Conservation (phyloP, 2,888 invertebrate species). For the Andrena marginata region DNA sequence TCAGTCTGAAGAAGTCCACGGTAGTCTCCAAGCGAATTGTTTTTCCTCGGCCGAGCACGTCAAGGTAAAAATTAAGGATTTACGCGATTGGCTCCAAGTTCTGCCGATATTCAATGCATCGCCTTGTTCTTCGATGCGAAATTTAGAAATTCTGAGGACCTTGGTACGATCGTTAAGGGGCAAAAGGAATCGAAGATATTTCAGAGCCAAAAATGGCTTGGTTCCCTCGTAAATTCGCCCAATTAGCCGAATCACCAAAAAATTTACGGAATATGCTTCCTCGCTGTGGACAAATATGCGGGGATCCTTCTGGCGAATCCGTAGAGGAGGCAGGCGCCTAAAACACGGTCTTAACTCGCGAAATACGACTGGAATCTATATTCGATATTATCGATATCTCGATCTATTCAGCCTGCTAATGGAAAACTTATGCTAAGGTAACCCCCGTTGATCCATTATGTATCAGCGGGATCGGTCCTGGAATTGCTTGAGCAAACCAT, state of each 20-base stretch:
- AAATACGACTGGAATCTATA: constrained; percentile 78
- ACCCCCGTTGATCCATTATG: constrained; percentile 74
- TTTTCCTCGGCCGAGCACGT: constrained; percentile 17
- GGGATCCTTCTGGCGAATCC: constrained; percentile 20
- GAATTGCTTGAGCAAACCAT: constrained; percentile 55
- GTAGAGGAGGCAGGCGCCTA: constrained; percentile 48
- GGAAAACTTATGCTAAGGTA: constrained; percentile 81
- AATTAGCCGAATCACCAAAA: constrained; percentile 80
- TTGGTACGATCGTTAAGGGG: constrained; percentile 25
- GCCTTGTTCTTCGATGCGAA: constrained; percentile 25
- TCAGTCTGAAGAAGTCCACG: neutral
- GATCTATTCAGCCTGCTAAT: constrained; percentile 78
- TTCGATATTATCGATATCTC: constrained; percentile 80
- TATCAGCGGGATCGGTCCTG: constrained; percentile 69
- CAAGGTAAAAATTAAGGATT: constrained; percentile 29
- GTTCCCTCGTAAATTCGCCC: constrained; percentile 80
- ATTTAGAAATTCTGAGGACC: constrained; percentile 57
- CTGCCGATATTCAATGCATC: constrained; percentile 7
- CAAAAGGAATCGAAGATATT: constrained; percentile 42
- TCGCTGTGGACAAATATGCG: constrained; percentile 38
- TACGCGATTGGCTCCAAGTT: constrained; percentile 20
- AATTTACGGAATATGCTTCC: constrained; percentile 64
- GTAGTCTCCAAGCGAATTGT: neutral
- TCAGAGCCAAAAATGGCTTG: constrained; percentile 59
- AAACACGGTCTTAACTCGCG: constrained; percentile 66